phyloP scores from a whole-genome alignment of 92 coral and sea anemone genomes.

The Phenganax stokvisi region DNA sequence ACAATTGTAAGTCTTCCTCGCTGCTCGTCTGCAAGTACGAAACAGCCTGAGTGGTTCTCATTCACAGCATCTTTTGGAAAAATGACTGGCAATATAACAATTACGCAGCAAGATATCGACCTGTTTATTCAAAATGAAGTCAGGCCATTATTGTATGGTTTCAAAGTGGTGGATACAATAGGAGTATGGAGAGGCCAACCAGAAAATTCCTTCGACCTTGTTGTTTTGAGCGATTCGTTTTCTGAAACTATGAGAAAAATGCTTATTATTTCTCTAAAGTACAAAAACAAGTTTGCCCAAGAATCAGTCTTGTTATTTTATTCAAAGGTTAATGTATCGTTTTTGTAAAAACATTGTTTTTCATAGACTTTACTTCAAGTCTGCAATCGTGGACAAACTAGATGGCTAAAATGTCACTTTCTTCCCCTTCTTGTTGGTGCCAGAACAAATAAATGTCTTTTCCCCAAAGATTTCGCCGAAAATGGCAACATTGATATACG shows the following conservation, averaged over 20 bases:
- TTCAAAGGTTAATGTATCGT: background rate
- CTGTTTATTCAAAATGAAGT: background rate
- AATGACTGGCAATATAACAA: background rate
- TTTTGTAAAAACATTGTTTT: slow-evolving; percentile 9
- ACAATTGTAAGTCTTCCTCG: too few species aligned
- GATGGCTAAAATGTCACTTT: too few species aligned
- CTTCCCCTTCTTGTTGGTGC: too few species aligned
- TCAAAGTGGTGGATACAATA: slow-evolving; percentile 11
- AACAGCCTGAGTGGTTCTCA: background rate
- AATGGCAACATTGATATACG: too few species aligned
- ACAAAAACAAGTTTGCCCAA: slow-evolving; percentile 19
- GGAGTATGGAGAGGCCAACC: slow-evolving; percentile 33
- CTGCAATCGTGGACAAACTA: too few species aligned
- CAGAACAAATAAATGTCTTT: too few species aligned
- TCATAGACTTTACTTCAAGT: too few species aligned
- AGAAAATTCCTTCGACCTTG: slow-evolving; percentile 30
- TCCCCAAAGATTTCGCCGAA: too few species aligned
- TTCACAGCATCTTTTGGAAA: slow-evolving; percentile 34
- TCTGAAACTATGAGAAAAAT: background rate
- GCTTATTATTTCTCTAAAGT: background rate
- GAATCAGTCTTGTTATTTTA: slow-evolving; percentile 24
- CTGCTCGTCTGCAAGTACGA: too few species aligned
- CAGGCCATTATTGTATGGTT: slow-evolving; percentile 12
- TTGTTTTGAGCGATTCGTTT: slow-evolving; percentile 8
- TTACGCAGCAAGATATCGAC: slow-evolving; percentile 9